These are phyloP conservation scores for Esperia sulphurella DNA, from an alignment of 2,888 invertebrate species.

Conservation along the genomic window DNA sequence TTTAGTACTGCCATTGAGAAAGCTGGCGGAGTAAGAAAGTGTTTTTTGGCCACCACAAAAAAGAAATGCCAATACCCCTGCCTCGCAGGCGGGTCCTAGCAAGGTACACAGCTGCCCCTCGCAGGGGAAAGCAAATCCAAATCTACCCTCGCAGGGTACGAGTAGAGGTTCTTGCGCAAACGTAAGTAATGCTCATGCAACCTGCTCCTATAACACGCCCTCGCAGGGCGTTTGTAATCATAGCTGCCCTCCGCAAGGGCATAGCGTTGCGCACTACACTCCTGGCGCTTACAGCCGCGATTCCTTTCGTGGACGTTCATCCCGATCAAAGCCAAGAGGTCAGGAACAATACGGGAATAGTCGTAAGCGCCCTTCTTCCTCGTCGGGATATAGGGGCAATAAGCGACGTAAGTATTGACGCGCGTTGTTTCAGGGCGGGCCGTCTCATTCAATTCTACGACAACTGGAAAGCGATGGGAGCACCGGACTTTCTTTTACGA, in stretches of 20 bases:
- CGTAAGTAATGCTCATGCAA: background rate
- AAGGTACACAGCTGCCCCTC: no score
- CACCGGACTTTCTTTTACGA: constrained; percentile 9
- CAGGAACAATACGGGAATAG: background rate
- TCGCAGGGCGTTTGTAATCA: constrained; percentile 9
- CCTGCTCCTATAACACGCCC: constrained; percentile 2
- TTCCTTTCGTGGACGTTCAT: no score
- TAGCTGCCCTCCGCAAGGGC: background rate
- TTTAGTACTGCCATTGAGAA: constrained; percentile 12
- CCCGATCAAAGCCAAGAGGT: background rate
- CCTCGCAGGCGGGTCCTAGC: constrained; percentile 12
- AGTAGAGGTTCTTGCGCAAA: background rate
- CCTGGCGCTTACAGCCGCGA: no score
- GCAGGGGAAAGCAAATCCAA: background rate
- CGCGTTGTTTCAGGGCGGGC: constrained; percentile 9
- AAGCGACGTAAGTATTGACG: constrained; percentile 14
- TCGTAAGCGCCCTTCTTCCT: background rate
- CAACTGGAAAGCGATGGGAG: constrained; percentile 11
- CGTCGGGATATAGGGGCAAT: background rate
- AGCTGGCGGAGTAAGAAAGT: constrained; percentile 8
- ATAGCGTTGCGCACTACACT: background rate
- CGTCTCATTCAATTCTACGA: constrained; percentile 6
- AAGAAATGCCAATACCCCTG: background rate
- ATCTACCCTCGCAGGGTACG: constrained; percentile 11
- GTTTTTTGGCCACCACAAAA: constrained; percentile 9